phyloP scores from a whole-genome alignment of 2,113 vertebrate genomes.

The Peromyscus polionotus region DNA sequence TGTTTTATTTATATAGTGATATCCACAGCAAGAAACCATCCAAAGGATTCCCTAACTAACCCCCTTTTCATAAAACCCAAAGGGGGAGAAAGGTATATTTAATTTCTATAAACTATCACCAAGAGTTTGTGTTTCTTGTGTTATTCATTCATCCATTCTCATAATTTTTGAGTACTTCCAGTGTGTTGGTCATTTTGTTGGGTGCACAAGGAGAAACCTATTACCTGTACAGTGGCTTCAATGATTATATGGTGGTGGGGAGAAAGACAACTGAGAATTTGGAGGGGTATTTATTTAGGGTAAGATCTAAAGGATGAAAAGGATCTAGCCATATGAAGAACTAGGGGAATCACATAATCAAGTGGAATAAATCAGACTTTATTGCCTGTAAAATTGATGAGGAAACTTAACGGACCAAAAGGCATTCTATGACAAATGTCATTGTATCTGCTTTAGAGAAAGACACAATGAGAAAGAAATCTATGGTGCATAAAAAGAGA shows the following conservation, averaged over 20 bases:
- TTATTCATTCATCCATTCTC: neutral
- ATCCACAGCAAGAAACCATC: neutral
- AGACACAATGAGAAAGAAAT: constrained; percentile 38
- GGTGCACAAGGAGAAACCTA: neutral
- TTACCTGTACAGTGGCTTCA: neutral
- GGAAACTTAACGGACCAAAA: constrained; percentile 42
- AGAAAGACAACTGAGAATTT: neutral
- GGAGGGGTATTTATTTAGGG: constrained; percentile 21
- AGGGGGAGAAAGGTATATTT: neutral
- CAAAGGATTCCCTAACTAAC: neutral
- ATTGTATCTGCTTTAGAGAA: constrained; percentile 55
- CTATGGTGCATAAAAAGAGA: constrained; percentile 20
- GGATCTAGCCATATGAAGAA: neutral
- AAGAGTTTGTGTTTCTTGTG: constrained; percentile 24
- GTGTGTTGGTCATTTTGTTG: neutral
- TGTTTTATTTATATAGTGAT: too few relatives aligned
- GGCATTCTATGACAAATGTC: neutral
- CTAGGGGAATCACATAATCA: constrained; percentile 29
- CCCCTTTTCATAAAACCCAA: neutral
- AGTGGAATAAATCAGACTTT: neutral
- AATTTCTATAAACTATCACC: constrained; percentile 15
- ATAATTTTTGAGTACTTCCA: neutral
- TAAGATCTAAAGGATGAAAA: neutral
- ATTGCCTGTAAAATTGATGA: constrained; percentile 34
- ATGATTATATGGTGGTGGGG: neutral